phyloP scores from a whole-genome alignment of 2,888 invertebrate species.

The Resseliella maxima region DNA sequence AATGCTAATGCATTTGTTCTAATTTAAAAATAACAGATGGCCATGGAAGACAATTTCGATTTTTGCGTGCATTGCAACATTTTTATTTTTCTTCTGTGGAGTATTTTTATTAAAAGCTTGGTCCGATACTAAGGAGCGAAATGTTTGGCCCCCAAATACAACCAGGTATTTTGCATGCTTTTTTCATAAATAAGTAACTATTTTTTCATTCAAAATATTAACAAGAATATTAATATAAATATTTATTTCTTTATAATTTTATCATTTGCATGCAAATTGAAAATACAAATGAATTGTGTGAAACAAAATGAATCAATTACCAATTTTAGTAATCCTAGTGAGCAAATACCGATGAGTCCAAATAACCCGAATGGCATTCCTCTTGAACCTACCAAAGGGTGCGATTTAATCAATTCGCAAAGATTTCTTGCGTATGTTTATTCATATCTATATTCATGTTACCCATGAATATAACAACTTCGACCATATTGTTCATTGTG shows the following conservation, averaged over 20 bases:
- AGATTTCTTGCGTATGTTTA: conserved; percentile 44
- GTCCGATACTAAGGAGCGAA: conserved; percentile 66
- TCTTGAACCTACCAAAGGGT: conserved; percentile 49
- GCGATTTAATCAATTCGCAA: conserved; percentile 51
- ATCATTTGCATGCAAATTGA: background rate
- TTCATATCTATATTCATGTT: conserved; percentile 36
- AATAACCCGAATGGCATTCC: conserved; percentile 43
- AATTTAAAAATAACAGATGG: conserved; percentile 61
- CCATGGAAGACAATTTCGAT: conserved; percentile 66
- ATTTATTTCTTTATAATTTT: background rate
- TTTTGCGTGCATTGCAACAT: conserved; percentile 65
- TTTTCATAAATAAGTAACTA: conserved; percentile 58
- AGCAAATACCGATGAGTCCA: conserved; percentile 13
- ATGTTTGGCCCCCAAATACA: conserved; percentile 68
- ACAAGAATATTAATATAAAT: no score
- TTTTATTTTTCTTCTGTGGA: conserved; percentile 64
- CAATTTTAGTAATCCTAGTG: conserved; percentile 12
- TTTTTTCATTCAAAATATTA: conserved; percentile 55
- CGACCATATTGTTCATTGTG: background rate
- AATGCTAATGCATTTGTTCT: background rate
- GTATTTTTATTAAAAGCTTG: conserved; percentile 66
- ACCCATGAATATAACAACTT: background rate
- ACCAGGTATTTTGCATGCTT: conserved; percentile 61
- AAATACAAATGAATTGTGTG: background rate
- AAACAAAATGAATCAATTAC: background rate